phyloP scores from a whole-genome alignment of 37 sponge, comb jelly and placozoan species.

The Amphimedon queenslandica region DNA sequence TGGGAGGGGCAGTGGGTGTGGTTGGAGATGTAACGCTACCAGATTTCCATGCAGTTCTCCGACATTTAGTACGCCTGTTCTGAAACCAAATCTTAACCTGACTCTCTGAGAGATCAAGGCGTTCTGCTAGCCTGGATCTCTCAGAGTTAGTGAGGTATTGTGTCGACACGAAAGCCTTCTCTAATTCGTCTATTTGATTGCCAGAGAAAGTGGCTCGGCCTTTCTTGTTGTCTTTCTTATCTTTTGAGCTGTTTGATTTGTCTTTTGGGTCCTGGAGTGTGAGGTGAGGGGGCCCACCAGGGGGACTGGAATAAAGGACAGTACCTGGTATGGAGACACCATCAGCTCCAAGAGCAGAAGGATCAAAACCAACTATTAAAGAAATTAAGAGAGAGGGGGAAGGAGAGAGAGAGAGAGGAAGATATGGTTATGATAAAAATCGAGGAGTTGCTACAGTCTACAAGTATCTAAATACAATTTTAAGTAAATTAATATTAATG shows the following conservation, averaged over 20 bases:
- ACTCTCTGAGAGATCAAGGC: conserved; percentile 60
- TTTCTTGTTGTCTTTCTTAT: conserved; percentile 52
- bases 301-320: too few species aligned
- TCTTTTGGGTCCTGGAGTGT: not conserved
- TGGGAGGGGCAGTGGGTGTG: conserved; percentile 1
- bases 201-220: conserved; percentile 78
- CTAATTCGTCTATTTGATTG: conserved; percentile 71
- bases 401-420: too few species aligned
- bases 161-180: conserved; percentile 67
- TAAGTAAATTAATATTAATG: too few species aligned
- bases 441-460: too few species aligned
- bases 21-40: not conserved
- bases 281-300: not conserved
- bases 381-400: too few species aligned
- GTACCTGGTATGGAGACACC: not conserved
- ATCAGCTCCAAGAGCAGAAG: not conserved
- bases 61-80: conserved; percentile 76
- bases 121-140: conserved; percentile 56
- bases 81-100: conserved; percentile 87
- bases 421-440: too few species aligned
- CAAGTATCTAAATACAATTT: too few species aligned
- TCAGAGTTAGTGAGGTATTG: conserved; percentile 78
- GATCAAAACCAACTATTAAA: conserved; percentile 61
- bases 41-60: conserved; percentile 73
- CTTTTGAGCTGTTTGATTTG: not conserved